Conservation (phyloP, 2,113 vertebrate genomes). For the Melanostigma gelatinosum region DNA sequence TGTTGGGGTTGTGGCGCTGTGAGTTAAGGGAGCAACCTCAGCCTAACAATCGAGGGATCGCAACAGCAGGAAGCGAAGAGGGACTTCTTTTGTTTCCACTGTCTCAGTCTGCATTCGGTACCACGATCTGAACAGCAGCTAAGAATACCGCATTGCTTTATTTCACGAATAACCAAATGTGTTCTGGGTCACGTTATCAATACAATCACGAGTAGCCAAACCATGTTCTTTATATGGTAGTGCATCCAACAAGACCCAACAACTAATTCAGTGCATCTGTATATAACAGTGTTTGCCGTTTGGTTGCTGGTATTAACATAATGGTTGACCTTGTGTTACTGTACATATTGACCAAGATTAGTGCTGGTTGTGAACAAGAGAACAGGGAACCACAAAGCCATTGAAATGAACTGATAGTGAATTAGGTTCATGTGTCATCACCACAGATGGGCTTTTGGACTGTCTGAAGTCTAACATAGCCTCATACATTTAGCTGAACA, state of each 20-base stretch:
- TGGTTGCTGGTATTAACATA: not conserved
- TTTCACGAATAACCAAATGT: not conserved
- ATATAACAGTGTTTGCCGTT: not conserved
- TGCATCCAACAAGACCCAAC: not conserved
- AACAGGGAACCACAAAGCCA: not conserved
- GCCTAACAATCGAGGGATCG: slow-evolving; percentile 13
- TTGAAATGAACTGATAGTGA: not conserved
- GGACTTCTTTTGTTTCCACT: slow-evolving; percentile 17
- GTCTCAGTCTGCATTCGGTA: not conserved
- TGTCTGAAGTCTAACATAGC: not conserved
- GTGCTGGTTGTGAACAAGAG: not conserved
- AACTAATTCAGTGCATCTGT: not conserved
- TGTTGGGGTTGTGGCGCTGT: slow-evolving; percentile 14
- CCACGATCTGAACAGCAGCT: not conserved
- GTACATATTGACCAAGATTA: not conserved
- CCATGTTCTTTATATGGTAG: not conserved
- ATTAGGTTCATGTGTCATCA: not conserved
- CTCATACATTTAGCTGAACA: not conserved
- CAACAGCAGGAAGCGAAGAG: slow-evolving; percentile 8
- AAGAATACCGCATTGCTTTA: not conserved
- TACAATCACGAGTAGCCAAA: not conserved
- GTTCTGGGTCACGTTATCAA: not conserved
- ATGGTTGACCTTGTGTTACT: not conserved
- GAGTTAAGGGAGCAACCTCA: slow-evolving; percentile 15
- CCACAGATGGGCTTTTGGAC: not conserved